Evolutionary conservation across 2,888 invertebrate species (phyloP), one percentile per base, ranked within the genome.

Genomic region (Arge pagana): DNA sequence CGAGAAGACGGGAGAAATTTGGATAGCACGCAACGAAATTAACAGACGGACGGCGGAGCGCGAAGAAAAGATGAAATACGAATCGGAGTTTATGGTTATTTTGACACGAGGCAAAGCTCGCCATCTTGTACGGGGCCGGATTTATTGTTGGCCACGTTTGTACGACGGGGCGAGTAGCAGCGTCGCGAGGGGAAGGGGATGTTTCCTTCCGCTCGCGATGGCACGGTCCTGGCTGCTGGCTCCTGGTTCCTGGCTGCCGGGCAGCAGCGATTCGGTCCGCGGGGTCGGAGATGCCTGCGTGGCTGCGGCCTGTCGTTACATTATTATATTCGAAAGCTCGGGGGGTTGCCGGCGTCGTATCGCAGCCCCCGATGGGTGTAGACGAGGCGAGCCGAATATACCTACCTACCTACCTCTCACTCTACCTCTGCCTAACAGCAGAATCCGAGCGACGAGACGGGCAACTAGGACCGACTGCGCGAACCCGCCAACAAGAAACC

Each of bases 11-110:
- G n/a, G n/a, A n/a, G n/a, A n/a, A n/a, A n/a, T n/a, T n/a, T n/a
- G n/a, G n/a, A n/a, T n/a, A n/a, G n/a, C n/a, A n/a, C n/a, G n/a
- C n/a, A n/a, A n/a, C n/a, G n/a, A n/a, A n/a, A n/a, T n/a, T n/a
- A n/a, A n/a, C n/a, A n/a, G n/a, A n/a, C n/a, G n/a, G n/a, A n/a
- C n/a, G n/a, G n/a, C n/a, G n/a, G n/a, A n/a, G n/a, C n/a, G n/a
- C n/a, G n/a, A n/a, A n/a, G n/a, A n/a, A n/a, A n/a, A n/a, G n/a
- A n/a, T n/a, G n/a, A n/a, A n/a, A n/a, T n/a, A n/a, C n/a, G n/a
- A n/a, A n/a, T n/a, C n/a, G n/a, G n/a, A n/a, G n/a, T n/a, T 59
- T 53, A 61, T 59, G 59, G 64, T 61, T 71, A 69, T 70, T 70
- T 68, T 67, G 67, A 68, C 68, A 66, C 15, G 11, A 33, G 15